Evolutionary conservation across 2,113 vertebrate genomes (phyloP).

Genomic region (Dolichallabes microphthalmus): DNA sequence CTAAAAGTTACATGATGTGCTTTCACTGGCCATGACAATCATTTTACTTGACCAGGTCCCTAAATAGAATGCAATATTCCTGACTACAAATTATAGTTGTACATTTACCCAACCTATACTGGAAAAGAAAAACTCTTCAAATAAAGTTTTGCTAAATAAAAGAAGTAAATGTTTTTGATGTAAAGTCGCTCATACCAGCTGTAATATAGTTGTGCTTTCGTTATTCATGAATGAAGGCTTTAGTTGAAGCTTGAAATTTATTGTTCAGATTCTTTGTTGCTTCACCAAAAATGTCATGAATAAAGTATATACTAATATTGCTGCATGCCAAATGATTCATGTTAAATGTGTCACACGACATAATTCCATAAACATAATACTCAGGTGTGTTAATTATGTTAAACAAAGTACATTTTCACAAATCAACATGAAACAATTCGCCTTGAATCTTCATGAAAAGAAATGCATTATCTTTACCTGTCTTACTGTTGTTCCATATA

Average conservation of each 20-base stretch:
- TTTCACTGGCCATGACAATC: conserved; percentile 85
- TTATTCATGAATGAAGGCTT: conserved; percentile 5
- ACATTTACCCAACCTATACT: conserved; percentile 75
- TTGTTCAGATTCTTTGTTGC: conserved; percentile 3
- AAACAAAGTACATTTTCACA: conserved; percentile 20
- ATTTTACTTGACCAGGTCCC: conserved; percentile 65
- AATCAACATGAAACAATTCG: conserved; percentile 14
- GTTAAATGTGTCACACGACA: conserved; percentile 16
- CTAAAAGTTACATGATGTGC: conserved; percentile 57
- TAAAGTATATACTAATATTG: conserved; percentile 28
- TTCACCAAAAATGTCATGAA: neutral
- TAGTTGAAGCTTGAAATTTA: conserved; percentile 25
- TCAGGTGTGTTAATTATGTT: neutral
- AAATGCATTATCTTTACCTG: neutral
- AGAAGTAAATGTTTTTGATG: conserved; percentile 21
- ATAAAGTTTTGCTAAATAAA: conserved; percentile 85
- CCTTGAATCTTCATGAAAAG: neutral
- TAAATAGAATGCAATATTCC: conserved; percentile 65
- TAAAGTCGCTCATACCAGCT: neutral
- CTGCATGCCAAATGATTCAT: conserved; percentile 8
- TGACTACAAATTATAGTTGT: conserved; percentile 74
- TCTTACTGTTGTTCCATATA: conserved; percentile 1
- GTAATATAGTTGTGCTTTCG: conserved; percentile 7
- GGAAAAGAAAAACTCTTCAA: conserved; percentile 71
- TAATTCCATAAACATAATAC: neutral